Conservation (phyloP, 1,140 invertebrate genomes). For the Palaemon carinicauda region DNA sequence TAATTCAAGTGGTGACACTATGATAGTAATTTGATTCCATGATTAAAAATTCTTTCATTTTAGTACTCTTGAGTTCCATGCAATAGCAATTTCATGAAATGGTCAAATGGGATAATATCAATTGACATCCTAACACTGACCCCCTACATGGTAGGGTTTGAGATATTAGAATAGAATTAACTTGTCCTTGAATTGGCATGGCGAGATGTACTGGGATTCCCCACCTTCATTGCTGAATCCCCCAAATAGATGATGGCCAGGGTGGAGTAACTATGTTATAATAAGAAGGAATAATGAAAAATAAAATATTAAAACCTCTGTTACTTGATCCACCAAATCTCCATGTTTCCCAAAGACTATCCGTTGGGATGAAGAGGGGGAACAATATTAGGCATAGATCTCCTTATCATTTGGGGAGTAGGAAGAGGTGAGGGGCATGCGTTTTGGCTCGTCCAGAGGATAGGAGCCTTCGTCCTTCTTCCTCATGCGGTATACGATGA, state of each 20-base stretch:
- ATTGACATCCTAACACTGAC: neutral
- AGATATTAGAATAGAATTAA: neutral
- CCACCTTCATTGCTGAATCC: too few relatives aligned
- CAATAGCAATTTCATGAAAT: neutral
- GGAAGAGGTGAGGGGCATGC: constrained; percentile 87
- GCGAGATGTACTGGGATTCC: neutral
- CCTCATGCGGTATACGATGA: constrained; percentile 98
- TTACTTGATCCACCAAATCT: too few relatives aligned
- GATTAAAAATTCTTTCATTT: too few relatives aligned
- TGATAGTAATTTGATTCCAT: too few relatives aligned
- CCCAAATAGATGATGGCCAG: too few relatives aligned
- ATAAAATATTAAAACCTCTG: too few relatives aligned
- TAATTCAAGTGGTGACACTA: too few relatives aligned
- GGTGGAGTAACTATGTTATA: too few relatives aligned
- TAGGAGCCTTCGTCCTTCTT: constrained; percentile 99
- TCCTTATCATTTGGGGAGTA: constrained; percentile 68
- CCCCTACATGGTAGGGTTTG: constrained; percentile 20
- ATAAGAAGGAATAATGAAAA: too few relatives aligned
- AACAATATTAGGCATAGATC: constrained; percentile 58
- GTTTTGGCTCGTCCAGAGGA: constrained; percentile 94
- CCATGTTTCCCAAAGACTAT: too few relatives aligned
- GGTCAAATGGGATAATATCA: neutral
- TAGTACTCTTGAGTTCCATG: too few relatives aligned
- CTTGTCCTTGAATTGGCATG: neutral
- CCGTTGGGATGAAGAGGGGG: neutral